These are phyloP conservation scores for Halcyon malimbica DNA, from an alignment of 2,113 vertebrate genomes.

Conservation along the genomic window DNA sequence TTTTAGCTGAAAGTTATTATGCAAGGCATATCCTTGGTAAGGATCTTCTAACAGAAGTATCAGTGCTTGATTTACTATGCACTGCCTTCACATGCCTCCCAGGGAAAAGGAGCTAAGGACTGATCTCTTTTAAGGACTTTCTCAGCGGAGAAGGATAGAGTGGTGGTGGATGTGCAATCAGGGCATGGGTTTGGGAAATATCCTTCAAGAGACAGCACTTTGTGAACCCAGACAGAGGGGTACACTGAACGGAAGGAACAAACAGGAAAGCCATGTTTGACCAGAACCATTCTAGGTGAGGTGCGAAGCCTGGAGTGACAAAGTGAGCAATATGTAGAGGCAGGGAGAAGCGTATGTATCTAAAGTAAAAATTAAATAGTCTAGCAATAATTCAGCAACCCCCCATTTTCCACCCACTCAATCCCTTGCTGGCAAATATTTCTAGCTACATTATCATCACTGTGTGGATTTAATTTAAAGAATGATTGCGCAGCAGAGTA, in stretches of 20 bases:
- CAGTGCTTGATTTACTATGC: background rate
- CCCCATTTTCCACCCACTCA: background rate
- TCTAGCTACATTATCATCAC: background rate
- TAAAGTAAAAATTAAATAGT: conserved; percentile 2
- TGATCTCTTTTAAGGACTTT: background rate
- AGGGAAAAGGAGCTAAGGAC: background rate
- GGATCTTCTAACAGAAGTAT: background rate
- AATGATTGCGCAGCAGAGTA: background rate
- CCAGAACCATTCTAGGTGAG: background rate
- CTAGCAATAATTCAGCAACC: conserved; percentile 16
- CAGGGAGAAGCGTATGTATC: background rate
- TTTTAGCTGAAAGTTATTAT: background rate
- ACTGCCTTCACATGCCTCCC: background rate
- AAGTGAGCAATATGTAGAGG: background rate
- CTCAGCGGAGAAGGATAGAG: background rate
- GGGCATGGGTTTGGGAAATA: background rate
- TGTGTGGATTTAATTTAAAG: background rate
- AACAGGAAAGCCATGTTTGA: background rate
- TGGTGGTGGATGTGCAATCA: background rate
- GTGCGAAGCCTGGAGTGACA: background rate
- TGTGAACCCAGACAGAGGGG: background rate
- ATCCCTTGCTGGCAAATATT: conserved; percentile 28
- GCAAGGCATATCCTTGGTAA: background rate
- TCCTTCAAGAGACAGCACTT: background rate
- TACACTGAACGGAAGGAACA: background rate